Base-by-base conservation (phyloP, 1,140 invertebrate species). In the Octopus bimaculoides region DNA sequence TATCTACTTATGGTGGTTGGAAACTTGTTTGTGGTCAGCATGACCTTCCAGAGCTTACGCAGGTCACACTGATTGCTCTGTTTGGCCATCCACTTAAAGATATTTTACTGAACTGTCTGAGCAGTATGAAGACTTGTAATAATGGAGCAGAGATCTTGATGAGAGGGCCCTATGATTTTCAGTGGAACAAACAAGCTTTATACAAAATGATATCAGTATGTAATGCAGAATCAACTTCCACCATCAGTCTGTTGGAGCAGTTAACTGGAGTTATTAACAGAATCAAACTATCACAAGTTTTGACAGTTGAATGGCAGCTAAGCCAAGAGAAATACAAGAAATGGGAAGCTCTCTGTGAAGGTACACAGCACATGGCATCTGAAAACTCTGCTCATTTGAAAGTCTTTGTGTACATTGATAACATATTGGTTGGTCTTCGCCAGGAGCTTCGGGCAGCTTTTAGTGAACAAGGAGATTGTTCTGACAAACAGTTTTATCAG, bases 381-480 rank as follows among this genome's bases (percentile, higher is more conserved):
- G 66, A 71, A 71, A 71, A 71, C 5, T 71, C 66, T 71, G 66
- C 66, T 9, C 66, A 71, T 20, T 71, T 71, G 14, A 20, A 71
- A 71, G 66, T 75, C 5, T 53, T 75, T 75, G 74, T 75, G 20
- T 53, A 75, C 52, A 52, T 75, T 52, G 26, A 52, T 41, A 75
- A 75, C 41, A 14, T 75, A 7, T 41, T 75, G 5, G 74, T 75
- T n/a, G 12, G 20, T 9, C 74, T 75, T 41, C 41, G 74, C 17
- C 74, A 75, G 20, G 74, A 75, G 52, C 41, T 75, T 6, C 26
- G 66, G 17, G 26, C 74, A 7, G 52, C 74, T 8, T 75, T 75
- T 52, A 75, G 17, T 77, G 77, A 77, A 77, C 53, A 41, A 17
- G 56, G 20, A 77, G 54, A 55, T 56, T 77, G 52, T 10, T 56